phyloP scores from a whole-genome alignment of 2,888 invertebrate species.

The Acanthacorydalis orientalis region DNA sequence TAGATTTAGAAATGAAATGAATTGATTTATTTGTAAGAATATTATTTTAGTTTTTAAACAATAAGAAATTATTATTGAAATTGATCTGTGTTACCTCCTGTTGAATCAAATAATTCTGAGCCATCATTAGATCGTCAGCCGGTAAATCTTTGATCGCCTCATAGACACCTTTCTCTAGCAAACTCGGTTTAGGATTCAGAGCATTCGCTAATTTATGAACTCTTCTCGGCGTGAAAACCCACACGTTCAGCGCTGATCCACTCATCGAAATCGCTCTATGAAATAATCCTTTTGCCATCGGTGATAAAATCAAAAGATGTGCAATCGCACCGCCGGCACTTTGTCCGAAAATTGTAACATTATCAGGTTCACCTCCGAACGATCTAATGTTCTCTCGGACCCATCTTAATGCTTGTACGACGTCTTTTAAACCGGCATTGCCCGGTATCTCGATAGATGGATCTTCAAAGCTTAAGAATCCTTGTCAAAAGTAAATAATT shows the following conservation, averaged over 20 bases:
- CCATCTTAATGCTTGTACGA: background rate
- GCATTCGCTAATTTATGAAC: background rate
- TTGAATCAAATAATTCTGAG: no score
- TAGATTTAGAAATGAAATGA: no score
- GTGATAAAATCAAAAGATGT: background rate
- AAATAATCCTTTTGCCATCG: background rate
- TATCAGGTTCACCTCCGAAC: background rate
- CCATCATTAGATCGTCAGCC: no score
- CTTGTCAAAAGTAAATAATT: background rate
- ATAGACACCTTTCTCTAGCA: no score
- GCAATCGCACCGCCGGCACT: background rate
- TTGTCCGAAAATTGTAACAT: background rate
- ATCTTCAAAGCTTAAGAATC: background rate
- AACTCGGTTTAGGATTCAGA: no score
- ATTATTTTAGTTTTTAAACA: no score
- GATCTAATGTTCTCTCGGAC: background rate
- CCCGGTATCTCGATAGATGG: background rate
- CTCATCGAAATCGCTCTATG: background rate
- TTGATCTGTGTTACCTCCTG: no score
- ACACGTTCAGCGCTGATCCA: background rate
- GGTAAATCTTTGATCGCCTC: no score
- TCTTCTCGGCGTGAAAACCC: background rate
- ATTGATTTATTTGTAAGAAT: no score
- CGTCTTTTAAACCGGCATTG: background rate
- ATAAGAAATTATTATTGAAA: no score